Evolutionary conservation across 2,797 vertebrate species (phyloP).

Genomic region (Poecilia picta): DNA sequence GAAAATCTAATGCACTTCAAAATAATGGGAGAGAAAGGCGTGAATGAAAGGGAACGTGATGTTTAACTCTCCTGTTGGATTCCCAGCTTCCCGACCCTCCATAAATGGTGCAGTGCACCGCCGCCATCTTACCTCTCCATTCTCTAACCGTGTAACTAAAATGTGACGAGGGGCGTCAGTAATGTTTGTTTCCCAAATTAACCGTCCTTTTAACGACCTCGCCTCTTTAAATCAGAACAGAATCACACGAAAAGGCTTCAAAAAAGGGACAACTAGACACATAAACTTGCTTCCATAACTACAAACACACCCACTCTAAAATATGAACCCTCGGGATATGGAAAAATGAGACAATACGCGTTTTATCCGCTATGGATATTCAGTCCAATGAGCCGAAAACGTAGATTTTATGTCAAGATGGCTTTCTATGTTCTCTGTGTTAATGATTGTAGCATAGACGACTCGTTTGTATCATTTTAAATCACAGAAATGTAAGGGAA

Average conservation of each 20-base stretch:
- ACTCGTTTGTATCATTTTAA: constrained; percentile 1
- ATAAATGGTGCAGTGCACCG: constrained; percentile 91
- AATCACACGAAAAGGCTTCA: not conserved
- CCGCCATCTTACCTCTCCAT: constrained; percentile 91
- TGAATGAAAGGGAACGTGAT: constrained; percentile 25
- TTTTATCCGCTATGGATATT: not conserved
- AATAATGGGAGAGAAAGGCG: not conserved
- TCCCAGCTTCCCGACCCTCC: constrained; percentile 52
- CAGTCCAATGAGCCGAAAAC: not conserved
- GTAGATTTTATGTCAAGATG: not conserved
- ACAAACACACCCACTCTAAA: constrained; percentile 66
- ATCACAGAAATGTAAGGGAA: not conserved
- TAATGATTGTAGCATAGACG: not conserved
- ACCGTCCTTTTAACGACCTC: not conserved
- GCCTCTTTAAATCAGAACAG: not conserved
- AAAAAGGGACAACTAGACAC: not conserved
- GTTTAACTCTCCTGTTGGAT: constrained; percentile 45
- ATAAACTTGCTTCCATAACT: constrained; percentile 24
- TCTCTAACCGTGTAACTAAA: constrained; percentile 60
- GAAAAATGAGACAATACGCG: constrained; percentile 52
- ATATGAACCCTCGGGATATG: constrained; percentile 48
- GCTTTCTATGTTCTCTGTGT: not conserved
- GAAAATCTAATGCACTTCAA: too few relatives aligned
- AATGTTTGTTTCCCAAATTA: not conserved
- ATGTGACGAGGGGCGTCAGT: constrained; percentile 40